These are phyloP conservation scores for Parelbella ahira DNA, from an alignment of 2,888 invertebrate species.

Conservation along the genomic window DNA sequence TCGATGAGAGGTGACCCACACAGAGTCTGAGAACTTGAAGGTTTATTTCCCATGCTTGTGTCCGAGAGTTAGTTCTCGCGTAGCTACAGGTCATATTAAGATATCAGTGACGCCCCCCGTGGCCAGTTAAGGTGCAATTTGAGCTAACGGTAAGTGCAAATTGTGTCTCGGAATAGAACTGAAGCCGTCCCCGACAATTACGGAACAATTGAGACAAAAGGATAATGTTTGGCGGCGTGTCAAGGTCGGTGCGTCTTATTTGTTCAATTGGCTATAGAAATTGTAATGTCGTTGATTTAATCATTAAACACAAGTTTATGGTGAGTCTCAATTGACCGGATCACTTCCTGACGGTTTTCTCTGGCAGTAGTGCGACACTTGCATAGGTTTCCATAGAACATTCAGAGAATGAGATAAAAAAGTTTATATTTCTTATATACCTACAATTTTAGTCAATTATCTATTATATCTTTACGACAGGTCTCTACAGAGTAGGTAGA, in stretches of 20 bases:
- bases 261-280: slow-evolving; percentile 68
- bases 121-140: slow-evolving; percentile 68
- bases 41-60: too few relatives aligned
- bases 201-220: slow-evolving; percentile 77
- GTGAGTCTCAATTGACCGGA: slow-evolving; percentile 12
- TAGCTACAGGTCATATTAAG: slow-evolving; percentile 27
- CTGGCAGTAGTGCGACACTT: too few relatives aligned
- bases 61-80: background rate
- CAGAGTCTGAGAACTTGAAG: too few relatives aligned
- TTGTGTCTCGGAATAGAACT: slow-evolving; percentile 73
- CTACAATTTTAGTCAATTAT: too few relatives aligned
- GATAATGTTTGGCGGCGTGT: slow-evolving; percentile 76
- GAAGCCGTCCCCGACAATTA: slow-evolving; percentile 71
- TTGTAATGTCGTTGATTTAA: slow-evolving; percentile 44
- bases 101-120: slow-evolving; percentile 38
- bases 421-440: too few relatives aligned
- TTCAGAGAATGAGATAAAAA: too few relatives aligned
- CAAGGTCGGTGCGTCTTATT: slow-evolving; percentile 61
- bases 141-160: slow-evolving; percentile 64
- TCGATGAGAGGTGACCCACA: too few relatives aligned
- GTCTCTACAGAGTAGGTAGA: too few relatives aligned
- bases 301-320: slow-evolving; percentile 21
- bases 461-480: too few relatives aligned
- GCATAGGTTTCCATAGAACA: too few relatives aligned
- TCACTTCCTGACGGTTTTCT: too few relatives aligned